phyloP scores from a whole-genome alignment of 2,113 vertebrate species.

The Phoxinus phoxinus region DNA sequence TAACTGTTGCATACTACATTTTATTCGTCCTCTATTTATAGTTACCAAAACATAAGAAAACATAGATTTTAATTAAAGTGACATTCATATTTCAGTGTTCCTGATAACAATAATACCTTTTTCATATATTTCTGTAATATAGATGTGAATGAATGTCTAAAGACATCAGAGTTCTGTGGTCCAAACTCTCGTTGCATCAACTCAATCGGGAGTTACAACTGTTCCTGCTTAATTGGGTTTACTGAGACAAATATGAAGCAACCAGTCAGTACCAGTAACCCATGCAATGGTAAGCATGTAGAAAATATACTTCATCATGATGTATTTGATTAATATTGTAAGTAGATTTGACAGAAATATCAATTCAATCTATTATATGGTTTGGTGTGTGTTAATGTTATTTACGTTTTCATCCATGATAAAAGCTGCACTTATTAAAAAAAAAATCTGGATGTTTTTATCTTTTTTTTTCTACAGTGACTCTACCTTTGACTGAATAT shows the following conservation, averaged over 20 bases:
- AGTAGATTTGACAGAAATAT: neutral
- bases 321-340: neutral
- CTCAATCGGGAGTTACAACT: neutral
- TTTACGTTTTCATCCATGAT: neutral
- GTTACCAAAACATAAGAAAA: too few species aligned
- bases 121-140: neutral
- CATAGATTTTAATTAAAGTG: too few species aligned
- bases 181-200: neutral
- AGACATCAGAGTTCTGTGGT: neutral
- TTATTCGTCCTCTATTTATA: too few species aligned
- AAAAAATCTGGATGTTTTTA: too few species aligned
- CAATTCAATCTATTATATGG: neutral
- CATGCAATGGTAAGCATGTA: slow-evolving; percentile 25
- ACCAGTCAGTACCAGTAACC: neutral
- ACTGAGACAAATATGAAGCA: neutral
- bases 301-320: neutral
- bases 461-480: too few species aligned
- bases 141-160: neutral
- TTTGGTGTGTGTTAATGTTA: neutral
- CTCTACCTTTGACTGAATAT: too few species aligned
- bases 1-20: too few species aligned
- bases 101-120: neutral
- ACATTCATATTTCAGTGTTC: too few species aligned
- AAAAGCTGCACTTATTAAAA: too few species aligned
- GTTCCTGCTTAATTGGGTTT: slow-evolving; percentile 13